Evolutionary conservation across 1,140 invertebrate species (phyloP).

Genomic region (Colletes latitarsis): DNA sequence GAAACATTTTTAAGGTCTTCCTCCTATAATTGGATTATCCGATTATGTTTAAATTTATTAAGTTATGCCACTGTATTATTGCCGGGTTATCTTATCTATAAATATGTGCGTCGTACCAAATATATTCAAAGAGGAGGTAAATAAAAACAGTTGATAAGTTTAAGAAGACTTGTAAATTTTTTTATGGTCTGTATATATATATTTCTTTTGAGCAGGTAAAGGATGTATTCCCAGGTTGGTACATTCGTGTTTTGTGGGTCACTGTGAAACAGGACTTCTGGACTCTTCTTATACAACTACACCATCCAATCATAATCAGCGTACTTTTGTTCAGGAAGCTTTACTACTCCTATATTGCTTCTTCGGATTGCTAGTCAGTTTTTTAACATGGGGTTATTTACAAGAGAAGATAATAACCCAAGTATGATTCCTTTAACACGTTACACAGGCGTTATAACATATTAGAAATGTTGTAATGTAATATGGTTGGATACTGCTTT

Average conservation of each 20-base stretch:
- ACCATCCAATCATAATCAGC: constrained; percentile 64
- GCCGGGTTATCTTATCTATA: constrained; percentile 92
- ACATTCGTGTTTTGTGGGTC: constrained; percentile 85
- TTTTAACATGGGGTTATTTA: constrained; percentile 96
- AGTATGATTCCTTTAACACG: constrained; percentile 72
- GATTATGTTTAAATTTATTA: constrained; percentile 89
- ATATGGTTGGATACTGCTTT: background rate
- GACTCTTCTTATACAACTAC: constrained; percentile 71
- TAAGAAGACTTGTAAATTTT: background rate
- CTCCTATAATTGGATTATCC: constrained; percentile 88
- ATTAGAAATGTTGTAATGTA: background rate
- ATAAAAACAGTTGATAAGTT: constrained; percentile 54
- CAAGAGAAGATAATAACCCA: constrained; percentile 97
- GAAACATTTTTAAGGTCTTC: constrained; percentile 73
- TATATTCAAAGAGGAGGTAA: constrained; percentile 91
- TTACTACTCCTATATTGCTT: constrained; percentile 90
- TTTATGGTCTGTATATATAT: background rate
- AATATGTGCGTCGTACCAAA: constrained; percentile 90
- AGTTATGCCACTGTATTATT: constrained; percentile 95
- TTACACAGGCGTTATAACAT: background rate
- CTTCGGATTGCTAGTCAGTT: constrained; percentile 93
- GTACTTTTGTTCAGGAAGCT: constrained; percentile 82
- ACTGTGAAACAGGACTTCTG: constrained; percentile 77
- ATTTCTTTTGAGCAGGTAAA: constrained; percentile 71
- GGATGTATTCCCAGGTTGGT: constrained; percentile 82